A percentile compares a stretch with the other conserved stretches of the same genome.
Conservation (phyloP, 2,113 vertebrate genomes). For the Dipodomys spectabilis region DNA sequence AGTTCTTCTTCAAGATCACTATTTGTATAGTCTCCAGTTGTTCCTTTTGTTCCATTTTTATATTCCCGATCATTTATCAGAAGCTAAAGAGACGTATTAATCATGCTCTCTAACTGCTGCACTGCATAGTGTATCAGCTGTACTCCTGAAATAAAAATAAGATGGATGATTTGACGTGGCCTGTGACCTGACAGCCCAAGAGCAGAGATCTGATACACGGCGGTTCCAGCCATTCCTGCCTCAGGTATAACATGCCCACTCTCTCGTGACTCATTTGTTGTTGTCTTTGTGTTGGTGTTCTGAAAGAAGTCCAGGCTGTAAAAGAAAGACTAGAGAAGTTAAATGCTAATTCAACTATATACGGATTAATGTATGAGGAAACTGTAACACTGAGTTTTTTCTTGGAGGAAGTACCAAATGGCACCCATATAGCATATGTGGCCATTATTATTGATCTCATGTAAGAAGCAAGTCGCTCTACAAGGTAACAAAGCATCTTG, state of each 20-base stretch:
- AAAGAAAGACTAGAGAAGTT: not conserved
- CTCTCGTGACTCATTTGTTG: not conserved
- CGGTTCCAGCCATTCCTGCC: not conserved
- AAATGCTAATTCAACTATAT: conserved; percentile 48
- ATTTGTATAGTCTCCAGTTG: not conserved
- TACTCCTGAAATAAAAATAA: conserved; percentile 70
- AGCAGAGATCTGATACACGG: conserved; percentile 21
- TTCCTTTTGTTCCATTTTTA: conserved; percentile 50
- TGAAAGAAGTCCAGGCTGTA: conserved; percentile 6
- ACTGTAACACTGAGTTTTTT: not conserved
- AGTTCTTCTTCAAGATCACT: not conserved
- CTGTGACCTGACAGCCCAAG: conserved; percentile 48
- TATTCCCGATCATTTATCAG: conserved; percentile 52
- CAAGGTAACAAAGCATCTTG: not conserved
- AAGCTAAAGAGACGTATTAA: conserved; percentile 58
- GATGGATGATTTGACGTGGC: conserved; percentile 62
- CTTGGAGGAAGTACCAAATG: not conserved
- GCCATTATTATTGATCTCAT: not conserved
- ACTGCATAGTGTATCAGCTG: conserved; percentile 9
- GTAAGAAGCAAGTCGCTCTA: not conserved
- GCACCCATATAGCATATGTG: not conserved
- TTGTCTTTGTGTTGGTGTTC: not conserved
- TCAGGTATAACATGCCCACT: conserved; percentile 8
- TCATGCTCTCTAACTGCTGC: conserved; percentile 42
- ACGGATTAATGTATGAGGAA: not conserved